Conservation (phyloP, 2,888 invertebrate species). For the Limnephilus marmoratus region DNA sequence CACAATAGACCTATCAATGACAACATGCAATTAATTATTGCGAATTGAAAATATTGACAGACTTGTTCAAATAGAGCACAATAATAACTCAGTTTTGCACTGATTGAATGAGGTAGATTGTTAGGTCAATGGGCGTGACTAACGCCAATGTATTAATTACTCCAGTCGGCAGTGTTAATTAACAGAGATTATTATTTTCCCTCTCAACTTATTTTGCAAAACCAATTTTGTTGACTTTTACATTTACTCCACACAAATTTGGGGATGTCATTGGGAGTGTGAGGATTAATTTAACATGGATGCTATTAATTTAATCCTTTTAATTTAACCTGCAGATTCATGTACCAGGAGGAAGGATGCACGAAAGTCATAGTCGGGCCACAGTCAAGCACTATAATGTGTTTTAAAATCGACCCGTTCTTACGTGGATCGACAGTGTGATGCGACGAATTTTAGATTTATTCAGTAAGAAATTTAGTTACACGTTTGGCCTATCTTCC, state of each 20-base stretch:
- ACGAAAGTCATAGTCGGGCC: no score
- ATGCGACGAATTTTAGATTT: no score
- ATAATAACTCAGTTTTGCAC: not conserved
- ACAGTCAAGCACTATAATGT: no score
- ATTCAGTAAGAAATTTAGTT: no score
- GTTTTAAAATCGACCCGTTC: no score
- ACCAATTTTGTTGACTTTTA: not conserved
- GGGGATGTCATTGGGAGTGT: not conserved
- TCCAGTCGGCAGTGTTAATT: not conserved
- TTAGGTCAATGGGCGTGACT: not conserved
- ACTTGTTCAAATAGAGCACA: not conserved
- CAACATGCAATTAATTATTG: not conserved
- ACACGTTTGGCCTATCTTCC: no score
- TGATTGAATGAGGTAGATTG: not conserved
- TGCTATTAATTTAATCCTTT: no score
- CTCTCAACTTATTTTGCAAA: not conserved
- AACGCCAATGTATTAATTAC: not conserved
- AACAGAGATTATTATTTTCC: not conserved
- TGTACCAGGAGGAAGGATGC: no score
- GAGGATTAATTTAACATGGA: not conserved
- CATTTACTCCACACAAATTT: not conserved
- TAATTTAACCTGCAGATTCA: no score
- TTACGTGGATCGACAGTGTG: no score
- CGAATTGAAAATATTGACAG: not conserved
- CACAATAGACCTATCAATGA: not conserved